Evolutionary conservation across 2,888 invertebrate genomes (phyloP).

Genomic region (Agrochola circellaris): DNA sequence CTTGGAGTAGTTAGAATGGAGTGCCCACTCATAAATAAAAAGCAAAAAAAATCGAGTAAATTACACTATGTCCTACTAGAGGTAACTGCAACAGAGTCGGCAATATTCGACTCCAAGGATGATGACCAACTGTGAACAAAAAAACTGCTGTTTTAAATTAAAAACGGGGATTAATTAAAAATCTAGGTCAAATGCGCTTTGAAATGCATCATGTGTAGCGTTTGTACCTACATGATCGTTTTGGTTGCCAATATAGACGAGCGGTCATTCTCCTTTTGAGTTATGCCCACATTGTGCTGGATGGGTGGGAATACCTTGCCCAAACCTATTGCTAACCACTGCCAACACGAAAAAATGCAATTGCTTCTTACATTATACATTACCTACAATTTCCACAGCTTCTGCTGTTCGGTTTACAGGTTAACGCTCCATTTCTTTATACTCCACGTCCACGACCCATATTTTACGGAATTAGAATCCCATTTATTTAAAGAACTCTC

Average conservation of each 20-base stretch:
- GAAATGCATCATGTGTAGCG: no score
- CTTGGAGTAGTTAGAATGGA: constrained; percentile 20
- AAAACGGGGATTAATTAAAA: no score
- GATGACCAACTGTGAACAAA: no score
- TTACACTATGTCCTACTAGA: not conserved
- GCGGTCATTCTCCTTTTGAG: not conserved
- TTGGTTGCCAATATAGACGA: no score
- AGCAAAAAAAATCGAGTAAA: not conserved
- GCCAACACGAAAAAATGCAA: not conserved
- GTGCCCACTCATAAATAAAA: not conserved
- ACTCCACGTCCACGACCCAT: constrained; percentile 31
- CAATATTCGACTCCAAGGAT: not conserved
- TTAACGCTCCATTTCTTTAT: constrained; percentile 18
- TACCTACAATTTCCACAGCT: not conserved
- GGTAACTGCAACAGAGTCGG: not conserved
- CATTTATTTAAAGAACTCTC: constrained; percentile 55
- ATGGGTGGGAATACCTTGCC: no score
- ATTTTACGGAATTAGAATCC: constrained; percentile 60
- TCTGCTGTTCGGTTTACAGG: not conserved
- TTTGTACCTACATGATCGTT: no score
- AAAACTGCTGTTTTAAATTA: no score
- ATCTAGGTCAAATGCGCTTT: no score
- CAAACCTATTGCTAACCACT: not conserved
- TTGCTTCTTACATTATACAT: not conserved
- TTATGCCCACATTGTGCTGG: not conserved